Evolutionary conservation across 1,140 invertebrate species (phyloP), one percentile per base, ranked within the genome.

Genomic region (Hestina assimilis): DNA sequence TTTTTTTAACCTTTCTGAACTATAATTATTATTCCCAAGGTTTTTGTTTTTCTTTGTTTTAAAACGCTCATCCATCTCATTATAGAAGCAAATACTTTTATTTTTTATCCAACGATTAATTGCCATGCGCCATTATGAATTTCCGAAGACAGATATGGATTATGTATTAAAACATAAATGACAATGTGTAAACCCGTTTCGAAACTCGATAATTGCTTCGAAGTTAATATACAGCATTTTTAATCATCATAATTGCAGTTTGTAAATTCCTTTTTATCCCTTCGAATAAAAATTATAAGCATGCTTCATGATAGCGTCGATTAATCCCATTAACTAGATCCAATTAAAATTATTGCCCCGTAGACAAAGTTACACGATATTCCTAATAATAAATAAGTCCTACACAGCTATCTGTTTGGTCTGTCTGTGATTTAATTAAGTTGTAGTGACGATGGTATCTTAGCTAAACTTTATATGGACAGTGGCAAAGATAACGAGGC

Each of bases 371-470:
- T 53, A 53, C 42, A 53, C 15, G 57, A 51, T 42, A 29, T 52
- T 33, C 42, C 57, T 40, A 47, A 41, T 59, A 59, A 59, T 59
- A 59, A 59, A 53, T 53, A 48, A 55, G 29, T 28, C 35, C 42
- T 33, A 41, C 14, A 40, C 38, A 29, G 51, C 28, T 61, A 61
- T 50, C 59, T 50, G 45, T 55, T 61, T 50, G 21, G 46, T 62
- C 52, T 65, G 58, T 65, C 60, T 63, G 66, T 70, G 62, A 70
- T 72, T 72, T 69, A 69, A 72, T 72, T 69, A 69, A 69, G 66
- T 58, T 65, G 63, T 66, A 65, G 54, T 63, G 57, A 63, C 54
- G 68, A 71, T 71, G 54, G 65, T 71, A 72, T 72, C 69, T 59
- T 42, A 42, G 50, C 51, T 52, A 60, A 58, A 65, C 59, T 69